phyloP scores from a whole-genome alignment of 2,113 vertebrate genomes.

The Ictalurus furcatus region DNA sequence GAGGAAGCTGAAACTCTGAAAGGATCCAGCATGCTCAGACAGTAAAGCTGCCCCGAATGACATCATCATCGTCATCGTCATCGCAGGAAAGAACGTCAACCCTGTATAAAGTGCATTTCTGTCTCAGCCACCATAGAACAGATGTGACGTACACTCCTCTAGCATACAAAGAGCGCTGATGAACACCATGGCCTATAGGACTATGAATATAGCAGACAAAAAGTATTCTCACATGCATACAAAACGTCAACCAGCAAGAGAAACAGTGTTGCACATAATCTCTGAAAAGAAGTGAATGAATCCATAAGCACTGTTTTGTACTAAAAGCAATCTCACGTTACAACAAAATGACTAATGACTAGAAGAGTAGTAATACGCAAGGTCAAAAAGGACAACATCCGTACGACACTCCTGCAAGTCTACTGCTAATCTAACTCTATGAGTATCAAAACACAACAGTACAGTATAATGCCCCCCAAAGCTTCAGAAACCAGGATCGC shows the following conservation, averaged over 20 bases:
- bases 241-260: background rate
- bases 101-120: slow-evolving; percentile 70
- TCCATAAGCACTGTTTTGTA: slow-evolving; percentile 47
- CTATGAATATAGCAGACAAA: slow-evolving; percentile 55
- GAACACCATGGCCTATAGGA: slow-evolving; percentile 59
- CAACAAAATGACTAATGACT: slow-evolving; percentile 66
- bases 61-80: slow-evolving; percentile 33
- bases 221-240: slow-evolving; percentile 38
- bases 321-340: slow-evolving; percentile 73
- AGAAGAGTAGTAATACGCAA: slow-evolving; percentile 69
- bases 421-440: slow-evolving; percentile 61
- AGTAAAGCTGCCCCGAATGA: slow-evolving; percentile 22
- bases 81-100: slow-evolving; percentile 48
- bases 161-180: slow-evolving; percentile 54
- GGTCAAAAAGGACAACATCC: slow-evolving; percentile 62
- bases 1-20: slow-evolving; percentile 59
- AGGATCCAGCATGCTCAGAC: slow-evolving; percentile 46
- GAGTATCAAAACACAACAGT: slow-evolving; percentile 70
- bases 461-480: slow-evolving; percentile 66
- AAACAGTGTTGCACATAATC: slow-evolving; percentile 74
- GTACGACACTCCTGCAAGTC: slow-evolving; percentile 59
- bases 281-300: slow-evolving; percentile 55
- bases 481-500: background rate
- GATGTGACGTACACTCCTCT: slow-evolving; percentile 52
- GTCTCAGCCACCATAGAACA: slow-evolving; percentile 66